Evolutionary conservation across 2,797 vertebrate genomes (phyloP).

Genomic region (Cuniculus paca): DNA sequence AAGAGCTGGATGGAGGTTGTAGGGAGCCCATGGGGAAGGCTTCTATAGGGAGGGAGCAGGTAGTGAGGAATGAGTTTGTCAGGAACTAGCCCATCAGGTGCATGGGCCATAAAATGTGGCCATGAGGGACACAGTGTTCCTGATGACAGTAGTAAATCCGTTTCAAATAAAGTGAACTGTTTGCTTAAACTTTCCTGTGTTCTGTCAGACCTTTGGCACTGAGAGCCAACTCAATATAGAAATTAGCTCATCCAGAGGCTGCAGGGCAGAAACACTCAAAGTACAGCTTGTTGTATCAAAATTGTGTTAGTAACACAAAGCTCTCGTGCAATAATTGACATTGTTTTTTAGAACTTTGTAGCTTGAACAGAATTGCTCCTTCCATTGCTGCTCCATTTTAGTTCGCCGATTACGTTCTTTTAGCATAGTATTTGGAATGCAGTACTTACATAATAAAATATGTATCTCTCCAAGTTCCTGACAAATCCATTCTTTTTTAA

Average conservation of each 20-base stretch:
- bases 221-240: conserved; percentile 68
- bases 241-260: conserved; percentile 59
- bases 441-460: conserved; percentile 25
- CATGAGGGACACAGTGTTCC: conserved; percentile 76
- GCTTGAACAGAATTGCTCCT: conserved; percentile 36
- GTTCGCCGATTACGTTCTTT: conserved; percentile 25
- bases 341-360: conserved; percentile 45
- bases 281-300: conserved; percentile 64
- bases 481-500: conserved; percentile 56
- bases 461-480: not conserved
- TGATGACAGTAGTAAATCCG: conserved; percentile 78
- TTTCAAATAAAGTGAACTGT: conserved; percentile 83
- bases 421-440: not conserved
- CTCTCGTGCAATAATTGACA: not conserved
- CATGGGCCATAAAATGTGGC: conserved; percentile 74
- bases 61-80: conserved; percentile 58
- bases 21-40: not conserved
- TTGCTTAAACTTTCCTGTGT: conserved; percentile 82
- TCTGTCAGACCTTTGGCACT: conserved; percentile 65
- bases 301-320: conserved; percentile 45
- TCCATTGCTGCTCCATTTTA: not conserved
- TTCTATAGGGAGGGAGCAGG: not conserved
- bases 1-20: not conserved
- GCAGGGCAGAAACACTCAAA: not conserved
- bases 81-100: conserved; percentile 71